These are phyloP conservation scores for Isichthys henryi DNA, from an alignment of 2,113 vertebrate species.

Conservation along the genomic window DNA sequence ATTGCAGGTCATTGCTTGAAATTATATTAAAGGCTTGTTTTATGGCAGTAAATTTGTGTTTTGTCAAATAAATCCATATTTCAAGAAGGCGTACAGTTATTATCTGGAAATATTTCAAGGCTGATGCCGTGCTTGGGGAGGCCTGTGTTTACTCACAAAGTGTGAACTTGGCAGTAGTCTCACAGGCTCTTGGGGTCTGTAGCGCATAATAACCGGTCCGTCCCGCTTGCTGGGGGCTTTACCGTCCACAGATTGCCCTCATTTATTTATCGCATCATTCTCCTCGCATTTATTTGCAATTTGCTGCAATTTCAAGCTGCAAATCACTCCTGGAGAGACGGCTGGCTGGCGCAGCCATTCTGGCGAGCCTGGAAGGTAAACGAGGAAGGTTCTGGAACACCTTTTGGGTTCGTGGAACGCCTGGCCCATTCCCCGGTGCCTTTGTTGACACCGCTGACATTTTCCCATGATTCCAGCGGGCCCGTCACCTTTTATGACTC, in stretches of 20 bases:
- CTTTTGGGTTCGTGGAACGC: constrained; percentile 18
- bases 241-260: constrained; percentile 23
- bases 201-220: constrained; percentile 27
- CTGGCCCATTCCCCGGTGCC: background rate
- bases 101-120: constrained; percentile 23
- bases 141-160: constrained; percentile 23
- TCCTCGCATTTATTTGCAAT: constrained; percentile 29
- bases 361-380: constrained; percentile 30
- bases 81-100: constrained; percentile 31
- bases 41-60: constrained; percentile 41
- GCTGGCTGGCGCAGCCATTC: constrained; percentile 19
- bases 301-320: constrained; percentile 20
- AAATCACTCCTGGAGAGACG: constrained; percentile 27
- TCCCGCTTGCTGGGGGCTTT: constrained; percentile 27
- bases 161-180: constrained; percentile 28
- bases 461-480: constrained; percentile 36
- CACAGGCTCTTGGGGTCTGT: constrained; percentile 37
- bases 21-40: constrained; percentile 37
- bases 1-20: constrained; percentile 37
- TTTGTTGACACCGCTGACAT: constrained; percentile 18
- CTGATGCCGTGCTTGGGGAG: constrained; percentile 23
- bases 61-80: constrained; percentile 39
- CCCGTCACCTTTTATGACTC: constrained; percentile 23
- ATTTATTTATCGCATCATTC: constrained; percentile 29
- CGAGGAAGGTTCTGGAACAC: constrained; percentile 25